These are phyloP conservation scores for Samia ricini DNA, from an alignment of 1,140 invertebrate genomes.

Conservation along the genomic window DNA sequence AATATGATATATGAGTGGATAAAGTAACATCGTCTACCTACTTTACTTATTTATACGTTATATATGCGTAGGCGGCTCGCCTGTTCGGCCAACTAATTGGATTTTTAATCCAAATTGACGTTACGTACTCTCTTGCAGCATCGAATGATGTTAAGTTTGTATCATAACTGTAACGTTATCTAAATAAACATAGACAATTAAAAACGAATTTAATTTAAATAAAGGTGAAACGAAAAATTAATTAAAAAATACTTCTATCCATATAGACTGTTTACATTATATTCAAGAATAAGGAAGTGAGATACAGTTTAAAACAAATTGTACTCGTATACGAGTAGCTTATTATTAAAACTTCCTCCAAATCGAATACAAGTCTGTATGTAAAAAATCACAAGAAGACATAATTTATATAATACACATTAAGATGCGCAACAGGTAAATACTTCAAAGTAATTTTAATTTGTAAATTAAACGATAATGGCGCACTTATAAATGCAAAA, in stretches of 20 bases:
- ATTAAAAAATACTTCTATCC: no score
- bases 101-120: slow-evolving; percentile 29
- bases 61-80: slow-evolving; percentile 18
- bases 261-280: no score
- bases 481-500: not conserved
- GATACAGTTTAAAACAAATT: no score
- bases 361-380: no score
- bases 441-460: not conserved
- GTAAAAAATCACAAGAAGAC: no score
- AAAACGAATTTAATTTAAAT: not conserved
- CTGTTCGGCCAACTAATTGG: slow-evolving; percentile 23
- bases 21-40: not conserved
- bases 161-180: slow-evolving; percentile 6
- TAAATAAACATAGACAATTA: not conserved
- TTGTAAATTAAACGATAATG: not conserved
- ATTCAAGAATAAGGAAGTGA: no score
- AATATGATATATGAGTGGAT: not conserved
- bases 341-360: no score
- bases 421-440: no score
- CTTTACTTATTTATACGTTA: not conserved
- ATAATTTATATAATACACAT: no score
- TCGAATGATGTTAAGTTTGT: slow-evolving; percentile 7
- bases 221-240: not conserved
- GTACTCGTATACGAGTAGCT: no score
- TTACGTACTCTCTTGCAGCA: slow-evolving; percentile 16